Percentiles rank a stretch among this genome's conserved stretches.
phyloP scores from a whole-genome alignment of 2,888 invertebrate species.

The Pyrrhia umbra region DNA sequence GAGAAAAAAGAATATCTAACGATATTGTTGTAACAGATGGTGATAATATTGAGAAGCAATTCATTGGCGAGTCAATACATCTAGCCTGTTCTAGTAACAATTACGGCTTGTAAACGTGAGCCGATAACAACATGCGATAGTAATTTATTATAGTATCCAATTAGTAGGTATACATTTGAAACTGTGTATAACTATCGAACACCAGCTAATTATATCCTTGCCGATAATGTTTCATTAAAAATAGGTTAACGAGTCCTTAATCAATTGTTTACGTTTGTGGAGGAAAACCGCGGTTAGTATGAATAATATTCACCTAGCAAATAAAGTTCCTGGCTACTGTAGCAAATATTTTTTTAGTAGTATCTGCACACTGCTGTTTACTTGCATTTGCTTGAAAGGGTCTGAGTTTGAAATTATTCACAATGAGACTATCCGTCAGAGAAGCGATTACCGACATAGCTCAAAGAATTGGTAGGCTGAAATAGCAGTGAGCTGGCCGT shows the following conservation, averaged over 20 bases:
- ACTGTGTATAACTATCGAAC: conserved; percentile 40
- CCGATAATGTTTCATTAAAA: conserved; percentile 58
- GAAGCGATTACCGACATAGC: too few relatives aligned
- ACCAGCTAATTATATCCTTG: conserved; percentile 56
- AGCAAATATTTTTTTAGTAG: conserved; percentile 22
- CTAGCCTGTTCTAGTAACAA: conserved; percentile 28
- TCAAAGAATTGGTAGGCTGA: too few relatives aligned
- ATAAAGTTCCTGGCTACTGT: conserved; percentile 33
- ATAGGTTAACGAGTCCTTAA: conserved; percentile 70
- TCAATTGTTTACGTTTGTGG: conserved; percentile 72
- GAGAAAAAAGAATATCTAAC: conserved; percentile 24
- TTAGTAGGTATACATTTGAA: conserved; percentile 48
- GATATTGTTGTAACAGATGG: conserved; percentile 33
- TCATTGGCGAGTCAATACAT: conserved; percentile 36
- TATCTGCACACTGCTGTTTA: background rate
- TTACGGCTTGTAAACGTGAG: conserved; percentile 18
- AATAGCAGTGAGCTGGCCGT: too few relatives aligned
- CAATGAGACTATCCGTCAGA: too few relatives aligned
- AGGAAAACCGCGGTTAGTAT: conserved; percentile 72
- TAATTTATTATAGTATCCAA: conserved; percentile 51
- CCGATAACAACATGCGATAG: conserved; percentile 46
- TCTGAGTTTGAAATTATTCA: background rate
- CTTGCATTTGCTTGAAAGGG: background rate
- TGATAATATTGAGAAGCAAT: conserved; percentile 41
- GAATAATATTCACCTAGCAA: conserved; percentile 34